A percentile compares a stretch with the other conserved stretches of the same genome.
Evolutionary conservation across 2,888 invertebrate genomes (phyloP).

Genomic region (Conops quadrifasciatus): DNA sequence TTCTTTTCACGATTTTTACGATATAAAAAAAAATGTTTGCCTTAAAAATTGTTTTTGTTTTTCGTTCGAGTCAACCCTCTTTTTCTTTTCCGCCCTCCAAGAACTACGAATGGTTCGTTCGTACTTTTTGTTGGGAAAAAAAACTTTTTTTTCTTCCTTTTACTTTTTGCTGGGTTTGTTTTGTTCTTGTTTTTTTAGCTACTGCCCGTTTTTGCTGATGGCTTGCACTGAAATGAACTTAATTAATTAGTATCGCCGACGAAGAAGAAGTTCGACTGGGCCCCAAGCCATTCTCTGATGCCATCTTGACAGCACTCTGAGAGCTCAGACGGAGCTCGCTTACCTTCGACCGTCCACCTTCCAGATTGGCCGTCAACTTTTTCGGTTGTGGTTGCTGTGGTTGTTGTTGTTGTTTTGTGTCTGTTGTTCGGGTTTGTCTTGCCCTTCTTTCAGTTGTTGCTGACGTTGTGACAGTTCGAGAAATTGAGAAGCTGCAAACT

Average conservation of each 20-base stretch:
- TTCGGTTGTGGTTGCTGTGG: neutral
- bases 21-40: too few species aligned
- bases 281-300: constrained; percentile 21
- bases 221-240: constrained; percentile 42
- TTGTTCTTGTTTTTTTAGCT: too few species aligned
- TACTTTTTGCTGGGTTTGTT: too few species aligned
- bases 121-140: too few species aligned
- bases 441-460: neutral
- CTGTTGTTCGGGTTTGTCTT: neutral
- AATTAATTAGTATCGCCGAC: constrained; percentile 45
- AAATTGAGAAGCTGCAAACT: constrained; percentile 4
- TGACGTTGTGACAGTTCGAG: neutral
- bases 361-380: constrained; percentile 14
- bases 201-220: constrained; percentile 17
- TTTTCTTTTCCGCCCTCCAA: too few species aligned
- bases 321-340: constrained; percentile 2
- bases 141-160: too few species aligned
- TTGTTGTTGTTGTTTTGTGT: neutral
- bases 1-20: too few species aligned
- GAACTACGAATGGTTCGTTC: too few species aligned
- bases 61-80: too few species aligned
- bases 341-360: neutral
- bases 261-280: constrained; percentile 12
- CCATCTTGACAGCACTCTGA: neutral
- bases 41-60: too few species aligned